Percentiles rank a stretch among this genome's conserved stretches.
Conservation (phyloP, 2,888 invertebrate species). For the Octonoba sinensis region DNA sequence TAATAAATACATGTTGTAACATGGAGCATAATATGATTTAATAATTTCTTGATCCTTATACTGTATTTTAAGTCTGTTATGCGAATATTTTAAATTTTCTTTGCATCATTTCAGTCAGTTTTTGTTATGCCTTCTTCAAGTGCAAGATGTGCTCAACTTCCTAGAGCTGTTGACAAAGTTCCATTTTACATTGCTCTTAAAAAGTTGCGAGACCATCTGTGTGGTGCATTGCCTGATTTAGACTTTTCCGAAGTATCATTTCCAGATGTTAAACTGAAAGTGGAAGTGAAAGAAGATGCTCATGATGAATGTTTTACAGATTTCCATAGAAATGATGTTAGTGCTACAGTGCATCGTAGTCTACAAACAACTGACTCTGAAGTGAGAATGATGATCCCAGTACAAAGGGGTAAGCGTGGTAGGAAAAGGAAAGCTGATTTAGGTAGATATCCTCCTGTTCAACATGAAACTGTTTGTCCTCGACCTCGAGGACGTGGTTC, state of each 20-base stretch:
- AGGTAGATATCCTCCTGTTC: slow-evolving; percentile 50
- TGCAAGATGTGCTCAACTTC: slow-evolving; percentile 95
- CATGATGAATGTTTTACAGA: slow-evolving; percentile 52
- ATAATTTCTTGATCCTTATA: no score
- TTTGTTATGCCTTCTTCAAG: slow-evolving; percentile 99
- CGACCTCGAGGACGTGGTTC: slow-evolving; percentile 53
- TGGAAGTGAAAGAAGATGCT: slow-evolving; percentile 62
- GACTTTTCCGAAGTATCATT: slow-evolving; percentile 63
- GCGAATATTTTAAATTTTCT: neutral
- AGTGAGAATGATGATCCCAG: slow-evolving; percentile 59
- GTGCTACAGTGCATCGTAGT: slow-evolving; percentile 59
- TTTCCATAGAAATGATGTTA: slow-evolving; percentile 56
- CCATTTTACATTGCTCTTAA: slow-evolving; percentile 96
- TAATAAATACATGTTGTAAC: neutral
- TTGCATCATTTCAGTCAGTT: slow-evolving; percentile 74
- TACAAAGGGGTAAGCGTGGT: slow-evolving; percentile 47
- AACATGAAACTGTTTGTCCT: slow-evolving; percentile 24
- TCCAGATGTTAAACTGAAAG: slow-evolving; percentile 60
- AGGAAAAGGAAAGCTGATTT: slow-evolving; percentile 56
- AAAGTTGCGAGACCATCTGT: slow-evolving; percentile 91
- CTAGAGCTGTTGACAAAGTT: slow-evolving; percentile 97
- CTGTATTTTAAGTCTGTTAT: neutral
- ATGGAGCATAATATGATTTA: no score
- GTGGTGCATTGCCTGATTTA: slow-evolving; percentile 62
- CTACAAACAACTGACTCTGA: slow-evolving; percentile 56